Percentiles rank a stretch among this genome's conserved stretches.
Evolutionary conservation across 2,888 invertebrate species (phyloP).

Genomic region (Chymomyza fuscimana): DNA sequence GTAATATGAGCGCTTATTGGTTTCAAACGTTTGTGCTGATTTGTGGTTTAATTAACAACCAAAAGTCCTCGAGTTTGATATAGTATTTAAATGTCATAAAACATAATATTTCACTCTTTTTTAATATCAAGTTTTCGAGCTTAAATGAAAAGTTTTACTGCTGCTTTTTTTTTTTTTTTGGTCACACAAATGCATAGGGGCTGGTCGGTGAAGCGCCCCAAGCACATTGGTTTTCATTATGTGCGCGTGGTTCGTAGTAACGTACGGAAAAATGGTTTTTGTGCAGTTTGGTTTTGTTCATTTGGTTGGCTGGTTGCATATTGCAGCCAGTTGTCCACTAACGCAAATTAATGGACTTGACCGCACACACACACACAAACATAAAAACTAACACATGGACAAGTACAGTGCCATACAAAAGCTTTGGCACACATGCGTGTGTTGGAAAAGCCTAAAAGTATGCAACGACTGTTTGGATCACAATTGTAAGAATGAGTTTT

Average conservation of each 20-base stretch:
- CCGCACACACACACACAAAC: constrained; percentile 22
- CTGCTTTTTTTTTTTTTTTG: background rate
- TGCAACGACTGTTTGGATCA: constrained; percentile 22
- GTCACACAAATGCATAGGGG: background rate
- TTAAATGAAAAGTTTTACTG: background rate
- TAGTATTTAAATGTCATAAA: background rate
- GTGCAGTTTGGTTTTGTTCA: background rate
- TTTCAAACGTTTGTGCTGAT: background rate
- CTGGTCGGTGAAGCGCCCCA: background rate
- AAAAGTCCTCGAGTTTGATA: background rate
- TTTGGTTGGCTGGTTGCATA: background rate
- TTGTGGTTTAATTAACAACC: background rate
- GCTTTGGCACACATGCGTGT: background rate
- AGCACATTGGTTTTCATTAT: background rate
- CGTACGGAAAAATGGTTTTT: background rate
- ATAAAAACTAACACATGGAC: background rate
- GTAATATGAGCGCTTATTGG: background rate
- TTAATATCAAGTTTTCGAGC: background rate
- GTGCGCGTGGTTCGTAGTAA: background rate
- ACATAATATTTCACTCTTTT: background rate
- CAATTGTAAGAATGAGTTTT: constrained; percentile 13
- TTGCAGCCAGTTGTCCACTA: background rate
- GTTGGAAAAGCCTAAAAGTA: constrained; percentile 12
- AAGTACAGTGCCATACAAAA: background rate
- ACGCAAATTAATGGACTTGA: constrained; percentile 7